These are phyloP conservation scores for Epsilonema sp. DNA, from an alignment of 2,888 invertebrate species.

Conservation along the genomic window DNA sequence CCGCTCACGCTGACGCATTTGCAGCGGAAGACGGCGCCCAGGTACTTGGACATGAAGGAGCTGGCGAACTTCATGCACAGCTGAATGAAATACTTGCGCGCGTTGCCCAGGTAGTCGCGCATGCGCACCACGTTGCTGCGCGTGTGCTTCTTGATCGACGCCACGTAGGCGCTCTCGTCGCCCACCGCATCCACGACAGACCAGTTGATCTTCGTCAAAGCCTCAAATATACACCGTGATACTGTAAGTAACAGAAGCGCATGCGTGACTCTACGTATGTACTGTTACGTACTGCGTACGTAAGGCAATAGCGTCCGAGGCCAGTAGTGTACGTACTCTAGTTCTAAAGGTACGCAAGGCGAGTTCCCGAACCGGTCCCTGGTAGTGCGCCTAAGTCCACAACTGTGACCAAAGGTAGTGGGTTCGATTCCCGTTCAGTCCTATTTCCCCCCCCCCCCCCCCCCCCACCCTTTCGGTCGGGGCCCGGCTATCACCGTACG, in stretches of 20 bases:
- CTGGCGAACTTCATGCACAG: slow-evolving; percentile 87
- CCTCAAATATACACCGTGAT: background rate
- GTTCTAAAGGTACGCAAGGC: too few relatives aligned
- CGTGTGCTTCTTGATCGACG: slow-evolving; percentile 46
- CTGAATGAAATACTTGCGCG: slow-evolving; percentile 90
- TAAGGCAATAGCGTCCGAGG: too few relatives aligned
- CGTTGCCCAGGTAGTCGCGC: slow-evolving; percentile 66
- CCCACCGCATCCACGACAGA: slow-evolving; percentile 76
- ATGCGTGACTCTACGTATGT: background rate
- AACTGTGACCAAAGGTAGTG: too few relatives aligned
- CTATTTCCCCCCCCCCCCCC: too few relatives aligned
- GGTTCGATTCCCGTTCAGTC: too few relatives aligned
- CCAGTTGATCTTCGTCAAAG: slow-evolving; percentile 43
- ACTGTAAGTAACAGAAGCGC: background rate
- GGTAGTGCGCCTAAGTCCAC: too few relatives aligned
- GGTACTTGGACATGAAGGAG: slow-evolving; percentile 74
- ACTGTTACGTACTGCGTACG: too few relatives aligned
- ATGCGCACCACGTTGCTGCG: slow-evolving; percentile 31
- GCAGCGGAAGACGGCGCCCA: slow-evolving; percentile 43
- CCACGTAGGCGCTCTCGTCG: slow-evolving; percentile 86
- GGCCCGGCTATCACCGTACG: too few relatives aligned
- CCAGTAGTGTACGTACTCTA: too few relatives aligned
- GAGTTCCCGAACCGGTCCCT: too few relatives aligned
- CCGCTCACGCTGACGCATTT: slow-evolving; percentile 40
- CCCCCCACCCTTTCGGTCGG: too few relatives aligned